Percentiles rank a stretch among this genome's conserved stretches.
These are phyloP conservation scores for Antedon bifida DNA, from an alignment of 35 echinoderm and acorn worm species.

Conservation along the genomic window DNA sequence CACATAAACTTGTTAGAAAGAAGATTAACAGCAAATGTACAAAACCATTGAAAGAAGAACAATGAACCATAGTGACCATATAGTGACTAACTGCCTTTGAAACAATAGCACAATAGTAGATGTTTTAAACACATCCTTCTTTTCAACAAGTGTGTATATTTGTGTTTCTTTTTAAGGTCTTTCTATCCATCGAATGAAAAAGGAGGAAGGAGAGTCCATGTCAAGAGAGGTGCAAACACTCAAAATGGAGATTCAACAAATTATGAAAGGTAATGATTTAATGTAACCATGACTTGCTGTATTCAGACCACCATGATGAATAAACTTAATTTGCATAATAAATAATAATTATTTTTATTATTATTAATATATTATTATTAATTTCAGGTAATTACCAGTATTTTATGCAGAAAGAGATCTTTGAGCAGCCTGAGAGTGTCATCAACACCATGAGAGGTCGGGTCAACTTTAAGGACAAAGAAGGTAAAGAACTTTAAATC, in stretches of 20 bases:
- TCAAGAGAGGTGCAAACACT: slow-evolving; percentile 90
- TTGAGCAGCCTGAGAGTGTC: slow-evolving; percentile 93
- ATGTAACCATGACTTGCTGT: too few species aligned
- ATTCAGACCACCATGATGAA: too few species aligned
- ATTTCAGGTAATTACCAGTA: slow-evolving; percentile 71
- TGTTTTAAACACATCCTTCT: too few species aligned
- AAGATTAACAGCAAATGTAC: too few species aligned
- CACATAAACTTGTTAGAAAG: too few species aligned
- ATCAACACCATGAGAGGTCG: slow-evolving; percentile 95
- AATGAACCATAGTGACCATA: too few species aligned
- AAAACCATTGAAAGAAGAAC: too few species aligned
- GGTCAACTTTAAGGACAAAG: slow-evolving; percentile 72
- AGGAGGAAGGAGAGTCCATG: slow-evolving; percentile 48
- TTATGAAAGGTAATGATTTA: too few species aligned
- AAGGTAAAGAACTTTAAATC: slow-evolving; percentile 12
- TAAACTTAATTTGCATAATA: too few species aligned
- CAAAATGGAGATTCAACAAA: slow-evolving; percentile 98
- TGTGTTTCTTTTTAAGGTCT: slow-evolving; percentile 31
- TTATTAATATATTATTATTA: not conserved
- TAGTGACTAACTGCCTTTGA: too few species aligned
- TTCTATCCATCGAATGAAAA: slow-evolving; percentile 91
- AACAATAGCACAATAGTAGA: too few species aligned
- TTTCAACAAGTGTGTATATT: too few species aligned
- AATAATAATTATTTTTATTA: not conserved
- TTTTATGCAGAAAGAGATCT: slow-evolving; percentile 99